Conservation (phyloP, 2,888 invertebrate genomes). For the Neoaliturus tenellus region DNA sequence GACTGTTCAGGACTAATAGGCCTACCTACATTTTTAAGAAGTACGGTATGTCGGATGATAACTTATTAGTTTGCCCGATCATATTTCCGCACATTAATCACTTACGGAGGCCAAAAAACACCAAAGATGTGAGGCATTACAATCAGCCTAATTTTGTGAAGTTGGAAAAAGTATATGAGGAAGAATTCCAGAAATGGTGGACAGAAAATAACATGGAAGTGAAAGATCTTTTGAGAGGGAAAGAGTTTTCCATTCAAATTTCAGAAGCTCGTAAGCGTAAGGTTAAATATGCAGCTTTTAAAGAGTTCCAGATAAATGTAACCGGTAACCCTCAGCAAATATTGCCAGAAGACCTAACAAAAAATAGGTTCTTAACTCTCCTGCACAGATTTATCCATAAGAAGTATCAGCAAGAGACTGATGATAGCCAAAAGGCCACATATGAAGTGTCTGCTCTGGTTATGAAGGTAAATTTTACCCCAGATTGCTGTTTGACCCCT, state of each 20-base stretch:
- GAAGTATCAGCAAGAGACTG: neutral
- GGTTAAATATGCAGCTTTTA: neutral
- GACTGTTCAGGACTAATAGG: too few relatives aligned
- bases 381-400: neutral
- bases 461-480: neutral
- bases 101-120: too few relatives aligned
- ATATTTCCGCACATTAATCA: too few relatives aligned
- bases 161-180: neutral
- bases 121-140: too few relatives aligned
- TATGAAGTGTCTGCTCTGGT: neutral
- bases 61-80: too few relatives aligned
- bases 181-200: neutral
- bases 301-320: neutral
- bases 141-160: neutral
- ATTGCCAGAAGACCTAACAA: neutral
- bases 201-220: neutral
- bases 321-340: neutral
- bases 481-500: neutral
- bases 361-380: neutral
- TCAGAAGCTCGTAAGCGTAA: neutral
- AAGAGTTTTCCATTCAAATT: neutral
- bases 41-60: too few relatives aligned
- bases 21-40: too few relatives aligned
- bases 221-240: neutral
- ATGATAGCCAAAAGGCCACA: neutral